A percentile compares a stretch with the other conserved stretches of the same genome.
phyloP scores from a whole-genome alignment of 2,888 invertebrate genomes.

The Eilema sororculum region DNA sequence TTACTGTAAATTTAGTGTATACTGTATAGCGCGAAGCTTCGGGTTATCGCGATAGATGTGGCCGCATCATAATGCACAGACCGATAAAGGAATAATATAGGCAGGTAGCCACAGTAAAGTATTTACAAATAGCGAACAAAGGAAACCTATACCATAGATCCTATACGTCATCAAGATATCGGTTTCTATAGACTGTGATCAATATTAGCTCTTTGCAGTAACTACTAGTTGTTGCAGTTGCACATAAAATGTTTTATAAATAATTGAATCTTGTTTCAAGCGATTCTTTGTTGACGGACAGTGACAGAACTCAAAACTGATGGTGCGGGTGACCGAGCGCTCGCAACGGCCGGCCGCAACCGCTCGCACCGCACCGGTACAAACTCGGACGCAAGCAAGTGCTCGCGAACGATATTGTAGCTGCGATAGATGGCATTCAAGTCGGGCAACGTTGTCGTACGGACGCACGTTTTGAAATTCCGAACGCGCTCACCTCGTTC shows the following conservation, averaged over 20 bases:
- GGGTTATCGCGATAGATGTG: no score
- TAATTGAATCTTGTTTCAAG: slow-evolving; percentile 44
- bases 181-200: neutral
- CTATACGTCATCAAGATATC: neutral
- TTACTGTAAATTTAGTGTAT: no score
- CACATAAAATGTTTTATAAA: slow-evolving; percentile 17
- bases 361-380: slow-evolving; percentile 19
- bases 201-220: neutral
- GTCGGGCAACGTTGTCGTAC: slow-evolving; percentile 70
- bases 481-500: slow-evolving; percentile 54
- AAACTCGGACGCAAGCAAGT: slow-evolving; percentile 15
- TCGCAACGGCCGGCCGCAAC: slow-evolving; percentile 46
- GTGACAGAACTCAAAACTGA: slow-evolving; percentile 40
- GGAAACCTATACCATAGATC: slow-evolving; percentile 12
- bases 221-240: neutral
- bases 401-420: slow-evolving; percentile 41
- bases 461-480: slow-evolving; percentile 65
- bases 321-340: slow-evolving; percentile 61
- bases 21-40: no score
- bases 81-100: neutral
- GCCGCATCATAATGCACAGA: no score
- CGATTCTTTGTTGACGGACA: slow-evolving; percentile 53
- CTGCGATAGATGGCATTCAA: slow-evolving; percentile 75
- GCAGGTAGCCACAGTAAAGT: neutral
- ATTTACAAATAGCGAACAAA: slow-evolving; percentile 16